These are phyloP conservation scores for Dasypolia templi DNA, from an alignment of 2,888 invertebrate species.

Conservation along the genomic window DNA sequence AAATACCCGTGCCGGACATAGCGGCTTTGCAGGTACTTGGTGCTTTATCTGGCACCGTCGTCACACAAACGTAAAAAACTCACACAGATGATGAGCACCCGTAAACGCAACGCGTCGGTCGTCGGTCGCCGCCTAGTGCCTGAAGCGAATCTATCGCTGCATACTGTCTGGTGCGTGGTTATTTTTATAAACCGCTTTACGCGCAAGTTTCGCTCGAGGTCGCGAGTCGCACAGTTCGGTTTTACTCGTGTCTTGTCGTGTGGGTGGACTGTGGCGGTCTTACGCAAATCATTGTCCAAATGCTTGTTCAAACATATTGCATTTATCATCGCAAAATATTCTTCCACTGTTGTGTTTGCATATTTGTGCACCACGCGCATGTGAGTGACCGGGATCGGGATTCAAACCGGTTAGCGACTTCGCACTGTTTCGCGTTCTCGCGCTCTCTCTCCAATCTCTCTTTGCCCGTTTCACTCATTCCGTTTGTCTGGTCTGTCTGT, in stretches of 20 bases:
- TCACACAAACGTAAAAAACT: not conserved
- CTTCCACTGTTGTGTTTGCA: not conserved
- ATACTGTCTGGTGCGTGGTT: not conserved
- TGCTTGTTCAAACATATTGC: not conserved
- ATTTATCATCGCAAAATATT: not conserved
- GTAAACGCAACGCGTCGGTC: not conserved
- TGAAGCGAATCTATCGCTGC: constrained; percentile 1
- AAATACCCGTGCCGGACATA: not conserved
- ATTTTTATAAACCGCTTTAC: constrained; percentile 9
- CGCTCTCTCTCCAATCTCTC: not conserved
- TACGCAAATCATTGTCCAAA: not conserved
- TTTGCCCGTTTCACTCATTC: not conserved
- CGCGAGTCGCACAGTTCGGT: not conserved
- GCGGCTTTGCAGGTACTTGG: constrained; percentile 14
- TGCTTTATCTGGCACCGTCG: not conserved
- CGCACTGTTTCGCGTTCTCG: not conserved
- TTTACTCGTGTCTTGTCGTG: constrained; percentile 1
- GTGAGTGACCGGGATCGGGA: not conserved
- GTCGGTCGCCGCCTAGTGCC: not conserved
- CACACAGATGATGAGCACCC: not conserved
- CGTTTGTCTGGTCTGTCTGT: not conserved
- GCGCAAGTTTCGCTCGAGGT: not conserved
- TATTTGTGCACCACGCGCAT: not conserved
- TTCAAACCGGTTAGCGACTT: not conserved
- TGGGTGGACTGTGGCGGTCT: not conserved